Evolutionary conservation across 35 echinoderm and acorn worm species (phyloP), one percentile per base, ranked within the genome.

Genomic region (Ophioderma brevispina): DNA sequence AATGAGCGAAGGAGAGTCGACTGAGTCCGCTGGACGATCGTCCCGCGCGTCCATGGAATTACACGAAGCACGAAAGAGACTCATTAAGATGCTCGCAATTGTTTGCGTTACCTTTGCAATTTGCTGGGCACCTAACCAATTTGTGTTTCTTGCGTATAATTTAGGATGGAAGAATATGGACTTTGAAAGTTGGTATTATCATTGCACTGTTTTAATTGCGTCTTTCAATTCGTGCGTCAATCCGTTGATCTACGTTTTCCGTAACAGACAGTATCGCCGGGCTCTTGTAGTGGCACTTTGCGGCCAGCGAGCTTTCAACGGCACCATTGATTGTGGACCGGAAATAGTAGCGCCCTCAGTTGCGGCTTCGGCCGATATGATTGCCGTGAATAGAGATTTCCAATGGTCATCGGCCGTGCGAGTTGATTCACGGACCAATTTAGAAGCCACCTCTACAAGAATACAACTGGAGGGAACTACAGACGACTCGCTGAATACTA

Each of bases 121-220:
- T 21, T 98, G 96, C 41, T 98, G 96, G 96, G 93, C 96, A 1
- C 96, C 96, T 1, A 95, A 98, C 82, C 96, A 98, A 75, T 87
- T 98, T 25, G 78, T 95, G 38, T 98, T 95, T 55, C 80, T 98
- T 19, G 96, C 93, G 4, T 95, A 95, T 78, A 98, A 92, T 64
- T 84, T 92, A 1, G 93, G 90, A 8, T 87, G 87, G 87, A 84
- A 95, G n/a, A 3, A 70, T 41, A 81, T 95, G 23, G 93, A 98
- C 81, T 95, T 98, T 49, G 70, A 78, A 36, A 82, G 80, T 49
- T 92, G 87, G 90, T 95, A 95, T 76, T 98, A 98, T 77, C 96
- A 95, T 64, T 41, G 64, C 17, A 92, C 90, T 31, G 92, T 98
- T 31, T 80, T 98, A 49, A 88, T 95, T 37, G 96, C 96, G 17